Percentiles rank a stretch among this genome's conserved stretches.
Conservation (phyloP, 2,113 vertebrate species). For the Cheirogaleus medius region DNA sequence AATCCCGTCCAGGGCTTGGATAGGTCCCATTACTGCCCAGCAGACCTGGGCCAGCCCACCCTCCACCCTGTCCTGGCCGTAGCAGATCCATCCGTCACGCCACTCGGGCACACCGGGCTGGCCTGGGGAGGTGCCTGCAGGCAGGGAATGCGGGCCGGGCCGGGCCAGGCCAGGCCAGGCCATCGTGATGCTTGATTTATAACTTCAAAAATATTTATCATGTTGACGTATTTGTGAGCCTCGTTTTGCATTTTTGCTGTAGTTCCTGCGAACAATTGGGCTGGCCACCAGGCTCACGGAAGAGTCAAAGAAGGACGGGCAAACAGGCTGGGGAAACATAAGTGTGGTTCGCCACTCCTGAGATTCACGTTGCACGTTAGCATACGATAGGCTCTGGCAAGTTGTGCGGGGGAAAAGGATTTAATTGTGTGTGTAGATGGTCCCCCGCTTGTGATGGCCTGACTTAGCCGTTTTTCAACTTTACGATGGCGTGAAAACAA, state of each 20-base stretch:
- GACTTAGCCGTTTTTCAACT: neutral
- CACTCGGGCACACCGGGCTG: neutral
- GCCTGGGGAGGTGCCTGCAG: neutral
- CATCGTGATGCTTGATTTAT: neutral
- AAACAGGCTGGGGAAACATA: neutral
- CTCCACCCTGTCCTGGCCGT: accelerated
- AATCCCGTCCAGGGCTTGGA: neutral
- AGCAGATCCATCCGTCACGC: accelerated
- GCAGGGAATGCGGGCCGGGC: neutral
- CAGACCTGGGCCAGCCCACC: neutral
- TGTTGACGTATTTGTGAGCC: neutral
- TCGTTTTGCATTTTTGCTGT: neutral
- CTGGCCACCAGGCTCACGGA: neutral
- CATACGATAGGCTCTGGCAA: neutral
- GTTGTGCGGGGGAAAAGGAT: neutral
- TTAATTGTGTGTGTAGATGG: neutral
- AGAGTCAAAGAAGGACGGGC: neutral
- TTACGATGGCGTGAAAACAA: no score
- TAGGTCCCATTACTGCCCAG: neutral
- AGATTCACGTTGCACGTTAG: neutral
- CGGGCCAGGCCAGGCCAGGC: no score
- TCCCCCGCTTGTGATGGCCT: neutral
- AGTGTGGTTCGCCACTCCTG: neutral
- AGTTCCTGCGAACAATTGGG: neutral
- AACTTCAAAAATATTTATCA: neutral